These are phyloP conservation scores for Synergus laeviventris DNA, from an alignment of 2,888 invertebrate species.

Conservation along the genomic window DNA sequence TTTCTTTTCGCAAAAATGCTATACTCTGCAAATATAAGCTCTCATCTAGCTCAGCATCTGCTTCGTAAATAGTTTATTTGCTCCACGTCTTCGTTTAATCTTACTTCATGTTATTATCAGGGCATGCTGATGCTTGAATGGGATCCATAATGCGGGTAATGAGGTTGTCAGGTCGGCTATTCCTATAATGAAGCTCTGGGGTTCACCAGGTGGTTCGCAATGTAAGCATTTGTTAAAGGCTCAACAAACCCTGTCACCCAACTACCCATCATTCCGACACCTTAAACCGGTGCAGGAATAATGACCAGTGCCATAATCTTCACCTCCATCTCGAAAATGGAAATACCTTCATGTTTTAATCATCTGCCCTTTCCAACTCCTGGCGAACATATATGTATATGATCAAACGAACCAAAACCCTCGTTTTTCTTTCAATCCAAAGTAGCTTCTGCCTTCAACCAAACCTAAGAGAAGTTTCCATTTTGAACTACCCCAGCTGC, in stretches of 20 bases:
- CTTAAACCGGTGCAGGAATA: conserved; percentile 31
- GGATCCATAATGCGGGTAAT: conserved; percentile 36
- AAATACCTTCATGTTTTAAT: background rate
- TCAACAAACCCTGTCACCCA: background rate
- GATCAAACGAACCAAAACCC: background rate
- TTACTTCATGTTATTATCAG: conserved; percentile 18
- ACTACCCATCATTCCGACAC: conserved; percentile 30
- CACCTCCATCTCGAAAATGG: conserved; percentile 24
- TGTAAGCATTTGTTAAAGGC: conserved; percentile 4
- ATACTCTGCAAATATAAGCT: too few species aligned
- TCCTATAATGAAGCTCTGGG: conserved; percentile 5
- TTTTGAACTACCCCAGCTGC: background rate
- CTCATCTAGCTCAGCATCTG: background rate
- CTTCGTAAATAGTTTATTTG: background rate
- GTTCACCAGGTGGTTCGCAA: conserved; percentile 34
- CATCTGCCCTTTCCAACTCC: background rate
- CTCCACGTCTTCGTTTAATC: background rate
- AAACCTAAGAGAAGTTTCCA: background rate
- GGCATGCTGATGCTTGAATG: conserved; percentile 3
- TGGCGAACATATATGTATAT: background rate
- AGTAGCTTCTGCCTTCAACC: background rate
- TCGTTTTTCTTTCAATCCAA: background rate
- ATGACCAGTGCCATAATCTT: conserved; percentile 25
- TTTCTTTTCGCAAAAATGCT: too few species aligned
- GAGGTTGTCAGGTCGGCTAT: conserved; percentile 36